These are phyloP conservation scores for Tachysurus fulvidraco DNA, from an alignment of 2,113 vertebrate genomes.

Conservation along the genomic window DNA sequence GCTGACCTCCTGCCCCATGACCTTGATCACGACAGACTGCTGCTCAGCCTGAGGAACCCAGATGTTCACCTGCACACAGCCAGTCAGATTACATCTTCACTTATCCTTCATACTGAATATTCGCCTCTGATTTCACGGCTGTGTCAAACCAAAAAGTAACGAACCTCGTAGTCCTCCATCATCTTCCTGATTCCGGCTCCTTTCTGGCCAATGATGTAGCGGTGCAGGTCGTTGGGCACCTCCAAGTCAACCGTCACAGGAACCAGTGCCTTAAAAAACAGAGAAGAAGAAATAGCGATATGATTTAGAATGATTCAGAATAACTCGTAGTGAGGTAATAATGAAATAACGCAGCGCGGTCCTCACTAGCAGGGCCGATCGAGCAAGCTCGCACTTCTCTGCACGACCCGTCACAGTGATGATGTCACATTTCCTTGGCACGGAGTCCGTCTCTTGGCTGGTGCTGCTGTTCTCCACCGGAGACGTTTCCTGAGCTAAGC, in stretches of 20 bases:
- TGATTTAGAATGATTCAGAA: not conserved
- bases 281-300: not conserved
- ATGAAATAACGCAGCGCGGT: not conserved
- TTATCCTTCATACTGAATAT: not conserved
- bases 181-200: conserved; percentile 82
- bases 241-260: conserved; percentile 78
- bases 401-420: conserved; percentile 73
- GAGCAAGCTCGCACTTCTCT: conserved; percentile 77
- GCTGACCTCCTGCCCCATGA: conserved; percentile 74
- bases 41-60: conserved; percentile 76
- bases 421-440: conserved; percentile 76
- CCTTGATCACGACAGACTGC: conserved; percentile 76
- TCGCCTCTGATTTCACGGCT: not conserved
- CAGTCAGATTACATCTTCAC: not conserved
- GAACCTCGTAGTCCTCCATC: conserved; percentile 84
- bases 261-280: conserved; percentile 73
- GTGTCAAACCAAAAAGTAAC: too few species aligned
- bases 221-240: conserved; percentile 79
- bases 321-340: not conserved
- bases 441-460: conserved; percentile 68
- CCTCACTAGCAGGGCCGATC: conserved; percentile 75
- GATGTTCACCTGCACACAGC: conserved; percentile 74
- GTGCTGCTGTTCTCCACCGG: conserved; percentile 73
- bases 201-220: conserved; percentile 83
- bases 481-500: conserved; percentile 68